phyloP scores from a whole-genome alignment of 2,113 vertebrate genomes.

The Ginglymostoma cirratum region DNA sequence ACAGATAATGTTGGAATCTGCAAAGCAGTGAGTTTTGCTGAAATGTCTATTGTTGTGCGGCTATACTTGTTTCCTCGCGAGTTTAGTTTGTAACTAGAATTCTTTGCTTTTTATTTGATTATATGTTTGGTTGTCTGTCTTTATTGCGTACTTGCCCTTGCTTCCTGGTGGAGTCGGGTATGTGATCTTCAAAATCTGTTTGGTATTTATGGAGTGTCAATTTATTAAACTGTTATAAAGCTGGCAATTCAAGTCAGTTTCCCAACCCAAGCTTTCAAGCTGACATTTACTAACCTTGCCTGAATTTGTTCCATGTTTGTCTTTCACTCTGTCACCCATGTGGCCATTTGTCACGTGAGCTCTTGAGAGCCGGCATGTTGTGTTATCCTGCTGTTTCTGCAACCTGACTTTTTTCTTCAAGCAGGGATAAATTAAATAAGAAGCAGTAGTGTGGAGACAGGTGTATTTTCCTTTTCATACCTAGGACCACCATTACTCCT shows the following conservation, averaged over 20 bases:
- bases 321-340: neutral
- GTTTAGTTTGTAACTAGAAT: neutral
- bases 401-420: neutral
- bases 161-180: neutral
- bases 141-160: neutral
- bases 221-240: neutral
- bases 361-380: neutral
- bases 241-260: neutral
- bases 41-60: neutral
- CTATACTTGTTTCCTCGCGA: neutral
- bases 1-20: neutral
- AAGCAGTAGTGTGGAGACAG: neutral
- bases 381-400: neutral
- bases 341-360: neutral
- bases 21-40: neutral
- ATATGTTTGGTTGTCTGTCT: neutral
- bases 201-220: neutral
- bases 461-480: neutral
- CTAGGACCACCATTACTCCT: neutral
- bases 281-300: neutral
- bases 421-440: neutral
- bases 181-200: neutral
- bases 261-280: neutral
- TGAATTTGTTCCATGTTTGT: neutral
- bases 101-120: neutral